Conservation (phyloP, 1,140 invertebrate species). For the Cotesia vestalis region DNA sequence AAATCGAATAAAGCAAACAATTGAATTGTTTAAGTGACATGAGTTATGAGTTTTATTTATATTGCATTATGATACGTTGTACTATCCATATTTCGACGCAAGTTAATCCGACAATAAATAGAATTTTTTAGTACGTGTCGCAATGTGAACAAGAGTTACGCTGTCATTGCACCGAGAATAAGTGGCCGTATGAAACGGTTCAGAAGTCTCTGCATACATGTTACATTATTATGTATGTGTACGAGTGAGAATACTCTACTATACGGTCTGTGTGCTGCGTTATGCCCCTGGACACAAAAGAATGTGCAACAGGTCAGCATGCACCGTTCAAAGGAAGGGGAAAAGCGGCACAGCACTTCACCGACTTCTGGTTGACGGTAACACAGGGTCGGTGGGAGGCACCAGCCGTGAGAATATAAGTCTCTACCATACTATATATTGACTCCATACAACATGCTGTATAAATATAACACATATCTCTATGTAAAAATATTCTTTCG, state of each 20-base stretch:
- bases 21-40: no score
- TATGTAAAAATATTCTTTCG: no score
- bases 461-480: no score
- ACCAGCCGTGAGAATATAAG: conserved; percentile 14
- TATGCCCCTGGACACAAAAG: conserved; percentile 56
- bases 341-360: conserved; percentile 21
- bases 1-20: no score
- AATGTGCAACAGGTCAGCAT: conserved; percentile 59
- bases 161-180: conserved; percentile 49
- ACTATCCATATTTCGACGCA: no score
- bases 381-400: background rate
- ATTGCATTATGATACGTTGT: no score
- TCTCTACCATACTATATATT: background rate
- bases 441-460: background rate
- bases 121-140: conserved; percentile 38
- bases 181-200: conserved; percentile 46
- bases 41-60: no score
- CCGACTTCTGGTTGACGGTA: conserved; percentile 30
- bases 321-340: background rate
- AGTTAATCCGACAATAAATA: no score
- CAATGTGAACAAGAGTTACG: conserved; percentile 49
- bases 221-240: background rate
- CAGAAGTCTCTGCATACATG: conserved; percentile 38
- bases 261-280: conserved; percentile 32
- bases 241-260: background rate